Evolutionary conservation across 2,888 invertebrate genomes (phyloP), one percentile per base, ranked within the genome.

Genomic region (Tubiluchus corallicola): DNA sequence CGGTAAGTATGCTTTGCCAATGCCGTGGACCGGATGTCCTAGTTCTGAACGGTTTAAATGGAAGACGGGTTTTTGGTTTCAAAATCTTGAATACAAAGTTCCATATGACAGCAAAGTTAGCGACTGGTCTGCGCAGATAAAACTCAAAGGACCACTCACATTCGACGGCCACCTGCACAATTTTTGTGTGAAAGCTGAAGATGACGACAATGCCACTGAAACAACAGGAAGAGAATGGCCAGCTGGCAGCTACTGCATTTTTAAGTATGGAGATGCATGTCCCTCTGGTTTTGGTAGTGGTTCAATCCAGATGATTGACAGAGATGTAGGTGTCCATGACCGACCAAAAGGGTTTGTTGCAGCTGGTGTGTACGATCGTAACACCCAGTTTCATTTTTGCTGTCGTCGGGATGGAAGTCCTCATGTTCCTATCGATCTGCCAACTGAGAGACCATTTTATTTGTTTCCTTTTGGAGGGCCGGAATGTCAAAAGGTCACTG

Each of bases 331-430:
- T 17, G 39, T 38, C 16, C 16, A 44, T 38, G 49, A 50, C 43
- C 29, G 39, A 20, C 43, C 21, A 9, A 44, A 45, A 15, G 50
- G 50, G 16, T 47, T 47, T 9, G 21, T 50, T n/a, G 49, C 50
- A 15, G 41, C 37, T n/a, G 50, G 50, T 17, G 37, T 21, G 17
- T 42, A 42, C 17, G 15, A 17, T 17, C 48, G 47, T 37, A 48
- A 48, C 38, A 55, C 55, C 2, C 50, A 50, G 9, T 52, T 55
- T 15, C 47, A 50, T 40, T 55, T 55, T 43, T 55, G 55, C 45
- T 55, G 55, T 40, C 51, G 55, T 9, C 49, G 50, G n/a, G 55
- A 55, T 20, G 55, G 54, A 1, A 50, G 50, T 41, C 48, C 51
- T 2, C 50, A 54, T 18, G 48, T 49, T 18, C 47, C 52, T 2